These are phyloP conservation scores for Montifringilla adamsi DNA, from an alignment of 2,113 vertebrate genomes.

Conservation along the genomic window DNA sequence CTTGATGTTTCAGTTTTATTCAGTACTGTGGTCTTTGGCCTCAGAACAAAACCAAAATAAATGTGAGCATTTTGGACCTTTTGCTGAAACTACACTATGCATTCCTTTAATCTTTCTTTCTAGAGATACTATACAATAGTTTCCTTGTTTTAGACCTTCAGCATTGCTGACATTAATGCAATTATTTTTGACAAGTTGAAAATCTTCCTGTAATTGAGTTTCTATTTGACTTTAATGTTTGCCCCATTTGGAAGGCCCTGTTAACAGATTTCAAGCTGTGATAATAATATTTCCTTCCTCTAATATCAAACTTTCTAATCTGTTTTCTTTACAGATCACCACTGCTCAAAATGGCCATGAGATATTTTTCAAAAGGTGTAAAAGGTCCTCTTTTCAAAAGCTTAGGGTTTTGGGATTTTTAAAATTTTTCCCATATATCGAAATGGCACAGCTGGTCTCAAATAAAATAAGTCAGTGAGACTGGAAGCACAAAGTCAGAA, in stretches of 20 bases:
- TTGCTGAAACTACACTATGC: background rate
- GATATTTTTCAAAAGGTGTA: conserved; percentile 59
- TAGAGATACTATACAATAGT: conserved; percentile 53
- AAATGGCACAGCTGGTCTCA: background rate
- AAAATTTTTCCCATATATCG: background rate
- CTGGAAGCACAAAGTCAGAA: background rate
- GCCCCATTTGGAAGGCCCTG: conserved; percentile 62
- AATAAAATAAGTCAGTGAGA: background rate
- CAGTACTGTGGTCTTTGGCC: conserved; percentile 54
- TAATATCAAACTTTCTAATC: conserved; percentile 71
- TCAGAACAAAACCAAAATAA: conserved; percentile 60
- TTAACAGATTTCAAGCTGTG: conserved; percentile 76
- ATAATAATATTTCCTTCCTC: conserved; percentile 76
- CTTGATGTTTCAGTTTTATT: conserved; percentile 22
- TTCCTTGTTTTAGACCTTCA: conserved; percentile 66
- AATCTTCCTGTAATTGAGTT: conserved; percentile 79
- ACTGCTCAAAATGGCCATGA: conserved; percentile 27
- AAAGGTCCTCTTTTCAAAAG: conserved; percentile 35
- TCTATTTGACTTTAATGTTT: conserved; percentile 73
- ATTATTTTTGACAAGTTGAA: conserved; percentile 79
- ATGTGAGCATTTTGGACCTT: conserved; percentile 43
- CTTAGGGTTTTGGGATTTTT: background rate
- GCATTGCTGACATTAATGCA: conserved; percentile 69
- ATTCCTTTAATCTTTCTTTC: conserved; percentile 63
- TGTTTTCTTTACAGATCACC: conserved; percentile 70